Conservation (phyloP, 2,113 vertebrate genomes). For the Bungarus multicinctus region DNA sequence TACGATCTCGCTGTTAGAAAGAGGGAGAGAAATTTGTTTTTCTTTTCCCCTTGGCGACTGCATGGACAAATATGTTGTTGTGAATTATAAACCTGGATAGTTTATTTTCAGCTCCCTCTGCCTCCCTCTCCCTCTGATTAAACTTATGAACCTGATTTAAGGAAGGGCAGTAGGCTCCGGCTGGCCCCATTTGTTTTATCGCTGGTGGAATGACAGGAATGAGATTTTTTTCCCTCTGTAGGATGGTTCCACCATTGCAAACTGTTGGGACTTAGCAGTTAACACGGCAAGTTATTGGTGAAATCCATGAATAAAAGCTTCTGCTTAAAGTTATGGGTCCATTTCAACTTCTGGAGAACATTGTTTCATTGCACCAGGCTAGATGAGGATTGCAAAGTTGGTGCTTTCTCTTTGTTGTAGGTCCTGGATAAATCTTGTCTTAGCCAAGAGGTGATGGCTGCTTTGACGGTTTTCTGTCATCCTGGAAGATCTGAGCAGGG, state of each 20-base stretch:
- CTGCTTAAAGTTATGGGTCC: neutral
- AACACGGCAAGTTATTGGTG: neutral
- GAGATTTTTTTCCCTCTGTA: neutral
- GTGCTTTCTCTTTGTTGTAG: neutral
- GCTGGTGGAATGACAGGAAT: neutral
- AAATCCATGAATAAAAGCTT: neutral
- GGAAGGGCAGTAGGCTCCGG: neutral
- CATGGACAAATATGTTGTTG: neutral
- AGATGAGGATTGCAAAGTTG: neutral
- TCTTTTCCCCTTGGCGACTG: neutral
- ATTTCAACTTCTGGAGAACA: neutral
- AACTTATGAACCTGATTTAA: conserved; percentile 6
- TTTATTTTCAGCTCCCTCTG: conserved; percentile 18
- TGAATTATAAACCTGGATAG: conserved; percentile 7
- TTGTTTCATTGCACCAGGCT: neutral
- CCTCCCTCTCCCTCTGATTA: conserved; percentile 7
- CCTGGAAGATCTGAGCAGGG: neutral
- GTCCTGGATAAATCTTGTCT: neutral
- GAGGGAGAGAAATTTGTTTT: neutral
- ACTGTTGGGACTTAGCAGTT: neutral
- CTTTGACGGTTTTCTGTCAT: neutral
- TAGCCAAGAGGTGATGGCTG: neutral
- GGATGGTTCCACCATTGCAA: neutral
- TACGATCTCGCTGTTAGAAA: neutral
- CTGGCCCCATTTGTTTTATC: neutral